Evolutionary conservation across 2,888 invertebrate genomes (phyloP), one percentile per base, ranked within the genome.

Genomic region (Phalangium opilio): DNA sequence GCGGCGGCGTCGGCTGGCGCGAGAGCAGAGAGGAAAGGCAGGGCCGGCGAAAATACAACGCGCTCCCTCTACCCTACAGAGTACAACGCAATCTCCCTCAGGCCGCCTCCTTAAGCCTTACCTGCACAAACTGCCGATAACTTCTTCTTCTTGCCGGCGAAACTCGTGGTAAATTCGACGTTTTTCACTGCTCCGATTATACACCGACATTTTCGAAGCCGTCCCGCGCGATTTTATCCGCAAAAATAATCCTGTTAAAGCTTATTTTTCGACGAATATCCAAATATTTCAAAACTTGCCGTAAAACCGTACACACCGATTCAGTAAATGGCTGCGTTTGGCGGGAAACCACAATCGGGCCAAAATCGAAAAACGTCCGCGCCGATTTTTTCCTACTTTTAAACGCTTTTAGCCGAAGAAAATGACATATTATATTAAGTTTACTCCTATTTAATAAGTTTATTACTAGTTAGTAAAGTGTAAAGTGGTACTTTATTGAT

Each of bases 111-210:
- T 27, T 27, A 27, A 27, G 27, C 27, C 69, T 66, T 66, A 72
- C 71, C 71, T 70, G 64, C 67, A 66, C 55, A 68, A 62, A 60
- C 66, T 66, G 50, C 66, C 68, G 55, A 67, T 62, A 59, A 69
- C 63, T 59, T 73, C 73, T 59, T 70, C 69, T 48, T 55, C 53
- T 48, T 55, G 53, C 32, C 55, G 49, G 20, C 55, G 51, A 48
- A 53, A 55, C 38, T 55, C 55, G n/a, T 49, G 49, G 14, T 35
- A 40, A 20, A 53, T 49, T 18, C 51, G 45, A 35, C 50, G 48
- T 41, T 49, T 49, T 40, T 53, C 53, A 36, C 45, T 36, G 27
- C 44, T 53, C 17, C 53, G 50, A 46, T 52, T 49, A 45, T 48
- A 52, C 47, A 50, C 48, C 15, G 52, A 48, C 52, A 52, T 52